These are phyloP conservation scores for Lepidothrix coronata DNA, from an alignment of 2,113 vertebrate genomes.

Conservation along the genomic window DNA sequence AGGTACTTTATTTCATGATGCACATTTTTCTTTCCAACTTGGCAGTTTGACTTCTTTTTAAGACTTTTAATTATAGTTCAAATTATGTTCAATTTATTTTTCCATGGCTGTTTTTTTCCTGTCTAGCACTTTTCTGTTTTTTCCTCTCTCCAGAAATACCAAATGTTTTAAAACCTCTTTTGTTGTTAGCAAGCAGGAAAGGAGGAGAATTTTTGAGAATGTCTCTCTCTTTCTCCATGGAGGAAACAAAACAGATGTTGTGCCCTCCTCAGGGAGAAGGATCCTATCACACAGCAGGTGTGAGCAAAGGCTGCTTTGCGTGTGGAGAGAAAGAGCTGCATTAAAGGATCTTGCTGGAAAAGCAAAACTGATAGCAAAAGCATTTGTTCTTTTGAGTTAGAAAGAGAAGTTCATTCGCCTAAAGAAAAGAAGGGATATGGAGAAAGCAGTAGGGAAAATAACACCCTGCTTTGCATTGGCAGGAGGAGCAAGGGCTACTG, in stretches of 20 bases:
- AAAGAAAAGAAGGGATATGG: neutral
- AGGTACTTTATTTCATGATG: constrained; percentile 15
- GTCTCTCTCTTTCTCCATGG: neutral
- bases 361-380: neutral
- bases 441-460: neutral
- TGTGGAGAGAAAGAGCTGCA: neutral
- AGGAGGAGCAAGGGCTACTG: constrained; percentile 11
- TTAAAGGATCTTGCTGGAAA: neutral
- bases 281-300: constrained; percentile 38
- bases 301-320: neutral
- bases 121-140: neutral
- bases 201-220: constrained; percentile 4
- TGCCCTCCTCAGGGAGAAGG: constrained; percentile 14
- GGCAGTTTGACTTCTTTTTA: constrained; percentile 1
- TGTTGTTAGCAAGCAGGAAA: constrained; percentile 28
- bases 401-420: neutral
- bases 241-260: constrained; percentile 48
- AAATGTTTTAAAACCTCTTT: constrained; percentile 33
- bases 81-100: constrained; percentile 47
- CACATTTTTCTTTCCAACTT: neutral
- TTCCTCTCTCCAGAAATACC: constrained; percentile 14
- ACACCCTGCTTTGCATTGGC: constrained; percentile 12
- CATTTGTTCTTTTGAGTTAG: neutral
- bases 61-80: constrained; percentile 37
- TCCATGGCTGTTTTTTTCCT: constrained; percentile 5